Conservation (phyloP, 1,140 invertebrate genomes). For the Meloidogyne hapla region DNA sequence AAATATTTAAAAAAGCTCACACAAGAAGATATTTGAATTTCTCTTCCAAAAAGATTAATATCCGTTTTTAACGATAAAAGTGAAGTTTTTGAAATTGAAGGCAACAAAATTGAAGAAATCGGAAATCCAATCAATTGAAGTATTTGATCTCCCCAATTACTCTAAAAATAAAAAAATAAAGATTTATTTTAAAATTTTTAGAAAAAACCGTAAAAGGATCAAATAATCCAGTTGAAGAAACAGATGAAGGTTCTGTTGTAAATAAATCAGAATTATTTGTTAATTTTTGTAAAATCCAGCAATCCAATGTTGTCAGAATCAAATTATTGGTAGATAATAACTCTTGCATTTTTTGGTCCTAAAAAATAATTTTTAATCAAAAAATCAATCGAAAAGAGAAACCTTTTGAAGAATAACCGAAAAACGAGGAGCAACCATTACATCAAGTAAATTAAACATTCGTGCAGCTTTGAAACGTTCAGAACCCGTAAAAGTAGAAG, state of each 20-base stretch:
- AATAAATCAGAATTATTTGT: slow-evolving; percentile 69
- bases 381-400: slow-evolving; percentile 18
- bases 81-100: slow-evolving; percentile 71
- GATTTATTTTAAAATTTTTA: background rate
- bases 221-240: slow-evolving; percentile 84
- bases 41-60: slow-evolving; percentile 73
- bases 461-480: slow-evolving; percentile 75
- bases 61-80: slow-evolving; percentile 50
- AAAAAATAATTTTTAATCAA: too few relatives aligned
- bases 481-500: slow-evolving; percentile 76
- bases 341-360: slow-evolving; percentile 66
- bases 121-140: slow-evolving; percentile 74
- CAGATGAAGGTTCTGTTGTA: slow-evolving; percentile 82
- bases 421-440: slow-evolving; percentile 70
- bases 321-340: slow-evolving; percentile 70
- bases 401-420: slow-evolving; percentile 50
- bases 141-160: slow-evolving; percentile 47
- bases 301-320: slow-evolving; percentile 86
- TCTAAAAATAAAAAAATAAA: slow-evolving; percentile 36
- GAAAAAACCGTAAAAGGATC: slow-evolving; percentile 77
- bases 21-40: slow-evolving; percentile 76
- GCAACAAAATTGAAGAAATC: slow-evolving; percentile 76
- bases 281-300: slow-evolving; percentile 83
- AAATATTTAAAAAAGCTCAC: slow-evolving; percentile 69
- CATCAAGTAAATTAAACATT: slow-evolving; percentile 74